Base-by-base conservation (phyloP, 2,888 invertebrate genomes). In the Caenorhabditis sulstoni region DNA sequence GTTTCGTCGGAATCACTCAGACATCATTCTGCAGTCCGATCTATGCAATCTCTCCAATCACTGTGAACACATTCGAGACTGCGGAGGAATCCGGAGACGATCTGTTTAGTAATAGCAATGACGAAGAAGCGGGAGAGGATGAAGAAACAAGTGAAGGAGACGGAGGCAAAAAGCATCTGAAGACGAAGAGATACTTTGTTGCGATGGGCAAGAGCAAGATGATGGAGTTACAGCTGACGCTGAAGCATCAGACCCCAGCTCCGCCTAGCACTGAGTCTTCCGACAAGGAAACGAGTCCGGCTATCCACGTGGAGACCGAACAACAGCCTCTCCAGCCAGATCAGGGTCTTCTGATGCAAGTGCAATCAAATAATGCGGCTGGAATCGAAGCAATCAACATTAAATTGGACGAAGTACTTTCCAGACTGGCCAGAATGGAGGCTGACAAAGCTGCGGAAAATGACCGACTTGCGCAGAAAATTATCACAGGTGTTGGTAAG, bases 21-120 rank as follows among this genome's bases (percentile, higher is more conserved):
- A 79, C 80, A 5, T 74, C 83, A 5, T 83, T 83, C 70, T 81
- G 78, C 37, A 78, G 75, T 66, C 76, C 81, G 2, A 70, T 83
- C 29, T 74, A 64, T 20, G 70, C 75, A 12, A 45, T 81, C 12
- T 9, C 79, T 9, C 78, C 79, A 7, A 39, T 75, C 9, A 58
- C 57, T 0, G 37, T 23, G 4, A 65, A 53, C 39, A 65, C 74
- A 12, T 74, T 68, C 16, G 80, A 76, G 16, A 66, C 29, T 58
- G 50, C 61, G 4, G 62, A 68, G 4, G 66, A 73, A 2, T 75
- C 55, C 1, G 22, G 20, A 7, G 78, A 78, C 29, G 75, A 78
- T 45, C 41, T 73, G 5, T 79, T 73, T 52, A 44, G 64, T 22
- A 73, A 74, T 49, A 66, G 49, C 12, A 62, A 61, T 44, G 62